phyloP scores from a whole-genome alignment of 53 echinoderm and acorn worm genomes.

The Actinopyga echinites region DNA sequence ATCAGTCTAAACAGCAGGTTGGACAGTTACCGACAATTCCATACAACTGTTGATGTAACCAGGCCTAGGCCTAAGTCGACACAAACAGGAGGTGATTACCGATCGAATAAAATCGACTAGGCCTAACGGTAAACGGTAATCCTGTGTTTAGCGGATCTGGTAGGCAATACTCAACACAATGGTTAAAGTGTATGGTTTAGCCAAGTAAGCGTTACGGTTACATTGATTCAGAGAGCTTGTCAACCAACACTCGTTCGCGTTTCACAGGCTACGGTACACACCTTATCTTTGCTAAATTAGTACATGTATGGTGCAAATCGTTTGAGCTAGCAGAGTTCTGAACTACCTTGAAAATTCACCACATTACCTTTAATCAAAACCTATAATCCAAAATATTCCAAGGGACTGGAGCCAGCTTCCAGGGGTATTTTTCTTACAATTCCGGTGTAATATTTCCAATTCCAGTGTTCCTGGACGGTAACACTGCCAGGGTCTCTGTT shows the following conservation, averaged over 20 bases:
- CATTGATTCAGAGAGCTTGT: background rate
- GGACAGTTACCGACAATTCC: too few species aligned
- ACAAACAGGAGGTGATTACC: too few species aligned
- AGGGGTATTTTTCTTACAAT: conserved; percentile 4
- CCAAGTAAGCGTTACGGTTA: background rate
- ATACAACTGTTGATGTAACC: too few species aligned
- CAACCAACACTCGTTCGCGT: background rate
- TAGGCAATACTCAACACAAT: background rate
- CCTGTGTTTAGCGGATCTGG: too few species aligned
- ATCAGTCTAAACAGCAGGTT: too few species aligned
- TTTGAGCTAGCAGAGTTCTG: too few species aligned
- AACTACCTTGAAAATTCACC: too few species aligned
- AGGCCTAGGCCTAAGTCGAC: too few species aligned
- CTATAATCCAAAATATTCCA: conserved; percentile 14
- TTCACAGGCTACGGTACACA: background rate
- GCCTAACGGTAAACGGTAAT: too few species aligned
- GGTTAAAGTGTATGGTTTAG: background rate
- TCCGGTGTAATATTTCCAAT: conserved; percentile 32
- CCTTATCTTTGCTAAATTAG: background rate
- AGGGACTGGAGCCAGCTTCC: conserved; percentile 22
- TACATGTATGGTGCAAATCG: background rate
- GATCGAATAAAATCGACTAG: too few species aligned
- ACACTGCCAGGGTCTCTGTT: background rate
- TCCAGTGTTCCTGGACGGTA: background rate
- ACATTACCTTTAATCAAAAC: conserved; percentile 21